Conservation (phyloP, 2,888 invertebrate genomes). For the Trissolcus japonicus region DNA sequence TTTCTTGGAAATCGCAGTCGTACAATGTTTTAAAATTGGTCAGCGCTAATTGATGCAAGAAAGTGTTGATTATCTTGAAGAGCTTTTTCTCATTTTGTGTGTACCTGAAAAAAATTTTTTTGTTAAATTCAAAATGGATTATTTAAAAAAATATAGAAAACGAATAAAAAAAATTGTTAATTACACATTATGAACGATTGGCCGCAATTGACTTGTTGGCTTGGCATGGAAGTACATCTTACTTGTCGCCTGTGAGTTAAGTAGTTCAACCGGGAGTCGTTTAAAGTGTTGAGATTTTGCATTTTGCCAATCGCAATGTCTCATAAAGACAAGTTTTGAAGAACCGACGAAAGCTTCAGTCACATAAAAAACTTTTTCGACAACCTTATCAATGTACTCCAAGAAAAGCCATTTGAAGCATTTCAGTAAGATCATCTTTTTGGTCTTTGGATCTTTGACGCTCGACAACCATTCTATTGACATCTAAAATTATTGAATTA, state of each 20-base stretch:
- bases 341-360: conserved; percentile 32
- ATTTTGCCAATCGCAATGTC: conserved; percentile 45
- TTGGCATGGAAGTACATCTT: conserved; percentile 22
- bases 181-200: conserved; percentile 23
- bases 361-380: conserved; percentile 45
- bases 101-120: neutral
- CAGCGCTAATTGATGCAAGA: conserved; percentile 24
- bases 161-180: neutral
- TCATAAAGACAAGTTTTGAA: conserved; percentile 28
- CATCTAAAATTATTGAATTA: conserved; percentile 7
- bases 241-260: neutral
- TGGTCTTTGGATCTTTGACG: neutral
- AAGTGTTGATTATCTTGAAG: conserved; percentile 16
- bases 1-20: neutral
- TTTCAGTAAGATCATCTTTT: conserved; percentile 18
- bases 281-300: conserved; percentile 9
- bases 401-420: conserved; percentile 40
- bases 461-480: conserved; percentile 27
- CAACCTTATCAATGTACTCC: conserved; percentile 25
- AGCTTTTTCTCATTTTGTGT: neutral
- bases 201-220: conserved; percentile 13
- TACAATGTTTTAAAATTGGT: conserved; percentile 9
- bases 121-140: neutral
- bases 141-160: neutral
- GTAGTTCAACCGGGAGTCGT: neutral